Conservation (phyloP, 2,888 invertebrate species). For the Trypoxylon attenuatum region DNA sequence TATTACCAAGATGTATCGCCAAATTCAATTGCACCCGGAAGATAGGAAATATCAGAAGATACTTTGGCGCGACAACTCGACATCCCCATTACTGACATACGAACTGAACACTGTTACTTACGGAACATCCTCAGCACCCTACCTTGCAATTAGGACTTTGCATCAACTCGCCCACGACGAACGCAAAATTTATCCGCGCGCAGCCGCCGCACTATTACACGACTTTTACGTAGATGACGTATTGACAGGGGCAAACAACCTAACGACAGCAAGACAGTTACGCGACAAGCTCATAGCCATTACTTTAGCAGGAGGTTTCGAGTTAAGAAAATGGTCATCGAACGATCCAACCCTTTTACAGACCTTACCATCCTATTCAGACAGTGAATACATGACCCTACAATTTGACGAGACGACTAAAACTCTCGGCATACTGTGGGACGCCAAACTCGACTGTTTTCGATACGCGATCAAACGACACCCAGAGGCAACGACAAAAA, state of each 20-base stretch:
- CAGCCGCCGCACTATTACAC: neutral
- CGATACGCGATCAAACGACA: neutral
- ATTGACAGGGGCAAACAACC: neutral
- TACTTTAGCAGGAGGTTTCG: neutral
- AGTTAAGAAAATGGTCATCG: neutral
- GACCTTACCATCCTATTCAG: neutral
- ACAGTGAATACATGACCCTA: neutral
- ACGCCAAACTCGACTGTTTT: neutral
- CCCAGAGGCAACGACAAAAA: neutral
- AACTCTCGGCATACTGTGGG: neutral
- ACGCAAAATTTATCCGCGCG: neutral
- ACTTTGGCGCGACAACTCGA: neutral
- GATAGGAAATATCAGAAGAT: neutral
- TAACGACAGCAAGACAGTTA: neutral
- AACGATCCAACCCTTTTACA: neutral
- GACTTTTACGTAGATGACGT: constrained; percentile 13
- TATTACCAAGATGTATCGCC: constrained; percentile 3
- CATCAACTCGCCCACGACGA: neutral
- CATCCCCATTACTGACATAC: neutral
- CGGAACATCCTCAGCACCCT: neutral
- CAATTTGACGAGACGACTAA: neutral
- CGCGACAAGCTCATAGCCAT: neutral
- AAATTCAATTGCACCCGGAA: neutral
- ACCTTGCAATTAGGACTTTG: neutral
- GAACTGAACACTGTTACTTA: neutral